phyloP scores from a whole-genome alignment of 2,888 invertebrate genomes.

The Athalia circularis region DNA sequence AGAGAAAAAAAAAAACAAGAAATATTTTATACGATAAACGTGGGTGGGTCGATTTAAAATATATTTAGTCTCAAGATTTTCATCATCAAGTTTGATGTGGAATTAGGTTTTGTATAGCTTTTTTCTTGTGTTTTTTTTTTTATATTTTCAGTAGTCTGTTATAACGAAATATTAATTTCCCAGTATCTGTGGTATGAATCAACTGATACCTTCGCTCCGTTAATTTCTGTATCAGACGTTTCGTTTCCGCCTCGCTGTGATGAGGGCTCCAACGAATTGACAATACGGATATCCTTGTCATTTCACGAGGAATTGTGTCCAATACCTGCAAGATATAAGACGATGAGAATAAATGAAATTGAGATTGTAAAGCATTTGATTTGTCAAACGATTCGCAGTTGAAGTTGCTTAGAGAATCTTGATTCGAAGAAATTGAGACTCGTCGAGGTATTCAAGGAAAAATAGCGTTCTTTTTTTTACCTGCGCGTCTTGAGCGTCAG shows the following conservation, averaged over 20 bases:
- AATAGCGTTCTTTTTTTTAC: slow-evolving; percentile 47
- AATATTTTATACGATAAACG: too few species aligned
- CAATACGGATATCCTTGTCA: slow-evolving; percentile 67
- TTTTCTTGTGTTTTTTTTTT: slow-evolving; percentile 36
- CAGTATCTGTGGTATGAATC: slow-evolving; percentile 62
- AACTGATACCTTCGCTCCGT: slow-evolving; percentile 64
- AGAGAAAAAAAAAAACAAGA: background rate
- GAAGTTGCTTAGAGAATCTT: too few species aligned
- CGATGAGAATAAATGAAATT: too few species aligned
- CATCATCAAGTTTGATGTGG: background rate
- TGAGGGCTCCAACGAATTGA: slow-evolving; percentile 70
- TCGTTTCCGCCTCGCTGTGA: slow-evolving; percentile 67
- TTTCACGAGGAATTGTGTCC: slow-evolving; percentile 71
- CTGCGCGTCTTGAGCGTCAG: slow-evolving; percentile 68
- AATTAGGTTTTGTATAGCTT: background rate
- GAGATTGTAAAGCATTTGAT: too few species aligned
- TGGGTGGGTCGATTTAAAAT: too few species aligned
- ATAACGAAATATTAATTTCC: slow-evolving; percentile 68
- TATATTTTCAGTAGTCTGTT: slow-evolving; percentile 66
- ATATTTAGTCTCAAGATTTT: background rate
- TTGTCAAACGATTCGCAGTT: too few species aligned
- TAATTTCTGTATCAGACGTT: slow-evolving; percentile 66
- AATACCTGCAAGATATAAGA: slow-evolving; percentile 61
- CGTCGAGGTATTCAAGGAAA: background rate
- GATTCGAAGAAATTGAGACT: too few species aligned